Base-by-base conservation (phyloP, 1,140 invertebrate genomes). In the Drosophila bipectinata region DNA sequence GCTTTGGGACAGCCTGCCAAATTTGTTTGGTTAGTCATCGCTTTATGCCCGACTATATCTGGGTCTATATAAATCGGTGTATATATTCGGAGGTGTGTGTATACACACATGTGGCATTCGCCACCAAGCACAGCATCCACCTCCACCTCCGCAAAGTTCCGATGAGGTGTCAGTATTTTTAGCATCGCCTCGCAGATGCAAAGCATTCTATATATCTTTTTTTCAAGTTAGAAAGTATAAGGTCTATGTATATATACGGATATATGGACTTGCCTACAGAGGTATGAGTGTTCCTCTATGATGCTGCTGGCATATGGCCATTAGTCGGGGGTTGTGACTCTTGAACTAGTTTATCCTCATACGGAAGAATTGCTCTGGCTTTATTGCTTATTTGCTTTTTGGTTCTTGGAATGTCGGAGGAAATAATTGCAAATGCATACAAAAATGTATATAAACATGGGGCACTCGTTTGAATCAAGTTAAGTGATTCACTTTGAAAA, bases 21-120 rank as follows among this genome's bases (percentile, higher is more conserved):
- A 83, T 84, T 84, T 79, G 76, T 85, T 84, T 77, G 81, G 67
- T 87, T 81, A 84, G 72, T 87, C 81, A 87, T 83, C 53, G 15
- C n/a, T 44, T 56, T 64, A 76, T 54, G 63, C 47, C 74, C 15
- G 58, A 44, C 57, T 73, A 49, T 51, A 59, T 68, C 37, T 74
- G 56, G 44, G 34, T 52, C 44, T 75, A 55, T 71, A 58, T 72
- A 54, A 54, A 53, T 52, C 45, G 53, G 3, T 58, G 28, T 26
- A 26, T 44, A 10, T 49, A 18, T 59, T 54, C 10, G 14, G 34
- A 37, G 34, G 34, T 37, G 12, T 51, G 30, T 26, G 12, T 14
- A 14, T 24, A 41, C 48, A 75, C 72, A 75, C 60, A 75, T 75
- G 72, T 64, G 72, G 72, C 72, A 57, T 54, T 51, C 49, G 26